phyloP scores from a whole-genome alignment of 2,888 invertebrate genomes.

The Conistra vaccinii region DNA sequence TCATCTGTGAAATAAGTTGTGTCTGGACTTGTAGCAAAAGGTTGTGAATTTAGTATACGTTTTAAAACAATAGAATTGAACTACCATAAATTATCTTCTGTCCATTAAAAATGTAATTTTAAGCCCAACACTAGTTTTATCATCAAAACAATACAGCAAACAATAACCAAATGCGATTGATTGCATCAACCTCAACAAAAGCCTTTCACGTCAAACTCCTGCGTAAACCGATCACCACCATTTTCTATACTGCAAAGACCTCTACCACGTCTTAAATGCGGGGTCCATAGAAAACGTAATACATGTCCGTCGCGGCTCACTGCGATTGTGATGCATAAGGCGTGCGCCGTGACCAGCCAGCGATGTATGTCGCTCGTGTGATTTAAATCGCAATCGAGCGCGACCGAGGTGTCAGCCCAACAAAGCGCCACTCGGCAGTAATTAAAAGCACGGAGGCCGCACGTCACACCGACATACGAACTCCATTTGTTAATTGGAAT shows the following conservation, averaged over 20 bases:
- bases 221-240: slow-evolving; percentile 30
- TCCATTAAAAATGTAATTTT: background rate
- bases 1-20: background rate
- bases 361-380: slow-evolving; percentile 57
- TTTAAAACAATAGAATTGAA: background rate
- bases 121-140: background rate
- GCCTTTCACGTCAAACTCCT: slow-evolving; percentile 24
- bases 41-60: background rate
- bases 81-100: background rate
- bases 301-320: slow-evolving; percentile 25
- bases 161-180: background rate
- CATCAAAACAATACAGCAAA: too few relatives aligned
- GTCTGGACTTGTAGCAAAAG: background rate
- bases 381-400: slow-evolving; percentile 60
- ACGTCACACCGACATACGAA: slow-evolving; percentile 59
- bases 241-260: slow-evolving; percentile 18
- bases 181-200: slow-evolving; percentile 18
- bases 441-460: slow-evolving; percentile 68
- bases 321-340: slow-evolving; percentile 35
- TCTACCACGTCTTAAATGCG: background rate
- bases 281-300: slow-evolving; percentile 12
- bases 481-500: slow-evolving; percentile 78
- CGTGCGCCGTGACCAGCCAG: slow-evolving; percentile 17
- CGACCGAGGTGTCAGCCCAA: slow-evolving; percentile 59
- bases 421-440: slow-evolving; percentile 66